Evolutionary conservation across 2,113 vertebrate genomes (phyloP).

Genomic region (Lampris megalopsis): DNA sequence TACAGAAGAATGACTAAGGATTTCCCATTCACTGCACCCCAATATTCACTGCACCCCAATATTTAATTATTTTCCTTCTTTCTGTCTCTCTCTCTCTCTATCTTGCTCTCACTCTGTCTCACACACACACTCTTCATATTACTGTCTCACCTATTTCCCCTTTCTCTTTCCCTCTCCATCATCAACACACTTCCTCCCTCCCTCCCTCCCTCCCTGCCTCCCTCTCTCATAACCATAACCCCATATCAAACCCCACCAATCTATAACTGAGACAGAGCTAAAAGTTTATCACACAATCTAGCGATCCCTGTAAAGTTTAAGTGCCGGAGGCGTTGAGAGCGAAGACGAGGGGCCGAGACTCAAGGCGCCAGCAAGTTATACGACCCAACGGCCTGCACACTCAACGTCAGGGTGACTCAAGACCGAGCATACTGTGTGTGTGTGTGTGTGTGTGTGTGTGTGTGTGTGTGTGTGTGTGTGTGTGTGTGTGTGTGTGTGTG

Average conservation of each 20-base stretch:
- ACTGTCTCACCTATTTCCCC: background rate
- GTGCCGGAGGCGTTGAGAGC: conserved; percentile 32
- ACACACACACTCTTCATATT: background rate
- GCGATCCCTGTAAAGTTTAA: conserved; percentile 50
- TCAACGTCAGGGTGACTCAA: conserved; percentile 24
- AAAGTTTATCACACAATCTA: conserved; percentile 68
- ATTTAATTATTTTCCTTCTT: background rate
- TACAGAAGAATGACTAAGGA: too few relatives aligned
- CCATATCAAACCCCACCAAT: conserved; percentile 38
- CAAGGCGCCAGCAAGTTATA: conserved; percentile 37
- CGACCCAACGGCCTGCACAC: conserved; percentile 31
- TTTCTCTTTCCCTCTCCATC: background rate
- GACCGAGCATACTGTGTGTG: conserved; percentile 20
- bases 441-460: background rate
- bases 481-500: background rate
- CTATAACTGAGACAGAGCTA: conserved; percentile 51
- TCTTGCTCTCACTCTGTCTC: background rate
- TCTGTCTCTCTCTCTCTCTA: background rate
- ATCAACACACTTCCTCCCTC: background rate
- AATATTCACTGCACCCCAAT: background rate
- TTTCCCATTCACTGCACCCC: background rate
- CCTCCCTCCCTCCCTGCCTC: background rate
- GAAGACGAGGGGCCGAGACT: conserved; percentile 56
- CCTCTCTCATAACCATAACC: conserved; percentile 22
- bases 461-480: background rate